Evolutionary conservation across 2,888 invertebrate species (phyloP), one percentile per base, ranked within the genome.

Genomic region (Gastrophysa polygoni): DNA sequence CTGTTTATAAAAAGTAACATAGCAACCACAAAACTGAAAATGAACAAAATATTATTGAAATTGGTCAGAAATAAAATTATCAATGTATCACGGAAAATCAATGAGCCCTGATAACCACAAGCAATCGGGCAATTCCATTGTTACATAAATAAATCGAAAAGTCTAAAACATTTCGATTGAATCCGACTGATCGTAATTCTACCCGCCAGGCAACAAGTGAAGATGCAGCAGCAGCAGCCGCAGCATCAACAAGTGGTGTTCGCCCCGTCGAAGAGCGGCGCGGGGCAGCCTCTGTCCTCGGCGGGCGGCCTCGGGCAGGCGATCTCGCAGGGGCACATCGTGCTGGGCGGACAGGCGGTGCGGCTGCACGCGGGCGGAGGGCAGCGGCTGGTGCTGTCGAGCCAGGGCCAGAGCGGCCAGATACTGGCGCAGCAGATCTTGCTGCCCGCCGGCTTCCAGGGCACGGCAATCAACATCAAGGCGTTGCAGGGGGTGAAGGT

Each of bases 401-500:
- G 85, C 62, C 85, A 85, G 71, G 85, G 85, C 43, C 82, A 82
- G 71, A 80, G 81, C 1, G 82, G 82, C 11, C 83, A 82, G 61
- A 79, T 83, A 21, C 78, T 82, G n/a, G 79, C 81, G 2, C 85
- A 85, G 68, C 88, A 87, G 77, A 85, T 88, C 66, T 78, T 88
- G 59, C 78, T 88, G 58, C 87, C 88, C n/a, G 85, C 86, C 7
- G 85, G 85, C 32, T 85, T 87, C 75, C 86, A 86, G 77, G 85
- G 86, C 18, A 84, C 85, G 2, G 82, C 86, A 21, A 82, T 87
- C 59, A 87, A 87, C 75, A 82, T 88, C 16, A 88, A 88, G 75
- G 84, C 86, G 8, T 75, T 88, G 63, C 87, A 87, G 78, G 86
- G 85, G 8, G 82, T 88, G 59, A 88, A 88, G 78, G 87, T 88